Conservation (phyloP, 2,113 vertebrate species). For the Sphaerodactylus townsendi region DNA sequence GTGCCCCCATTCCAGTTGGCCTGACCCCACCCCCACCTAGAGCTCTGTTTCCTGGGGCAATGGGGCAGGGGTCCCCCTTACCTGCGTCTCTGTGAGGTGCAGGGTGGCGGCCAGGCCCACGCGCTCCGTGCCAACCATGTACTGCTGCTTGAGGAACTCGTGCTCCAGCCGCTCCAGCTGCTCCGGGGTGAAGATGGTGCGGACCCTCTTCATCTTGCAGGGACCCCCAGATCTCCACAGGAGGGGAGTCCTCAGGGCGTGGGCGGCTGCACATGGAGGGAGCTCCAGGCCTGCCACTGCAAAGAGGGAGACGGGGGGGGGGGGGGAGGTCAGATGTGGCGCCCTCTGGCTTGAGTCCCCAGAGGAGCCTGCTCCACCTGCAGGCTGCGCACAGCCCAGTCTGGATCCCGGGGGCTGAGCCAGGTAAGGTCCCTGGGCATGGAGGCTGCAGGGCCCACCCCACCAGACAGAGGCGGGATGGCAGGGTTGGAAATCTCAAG, state of each 20-base stretch:
- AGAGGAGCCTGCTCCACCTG: too few species aligned
- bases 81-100: slow-evolving; percentile 80
- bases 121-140: slow-evolving; percentile 78
- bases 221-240: slow-evolving; percentile 45
- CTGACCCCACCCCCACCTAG: too few species aligned
- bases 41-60: neutral
- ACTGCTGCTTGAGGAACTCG: slow-evolving; percentile 79
- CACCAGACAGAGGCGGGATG: too few species aligned
- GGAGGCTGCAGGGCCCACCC: too few species aligned
- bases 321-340: rapidly evolving
- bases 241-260: neutral
- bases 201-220: slow-evolving; percentile 74
- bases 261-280: slow-evolving; percentile 23
- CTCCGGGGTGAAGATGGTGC: slow-evolving; percentile 77
- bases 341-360: neutral
- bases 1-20: neutral
- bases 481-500: too few species aligned
- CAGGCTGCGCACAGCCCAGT: too few species aligned
- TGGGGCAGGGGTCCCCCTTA: slow-evolving; percentile 33
- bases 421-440: too few species aligned
- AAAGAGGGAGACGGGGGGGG: neutral
- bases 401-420: too few species aligned
- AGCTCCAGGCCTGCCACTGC: slow-evolving; percentile 60
- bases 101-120: slow-evolving; percentile 76
- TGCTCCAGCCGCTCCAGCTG: slow-evolving; percentile 80